Evolutionary conservation across 1,140 invertebrate species (phyloP).

Genomic region (Plectrocnemia conspersa): DNA sequence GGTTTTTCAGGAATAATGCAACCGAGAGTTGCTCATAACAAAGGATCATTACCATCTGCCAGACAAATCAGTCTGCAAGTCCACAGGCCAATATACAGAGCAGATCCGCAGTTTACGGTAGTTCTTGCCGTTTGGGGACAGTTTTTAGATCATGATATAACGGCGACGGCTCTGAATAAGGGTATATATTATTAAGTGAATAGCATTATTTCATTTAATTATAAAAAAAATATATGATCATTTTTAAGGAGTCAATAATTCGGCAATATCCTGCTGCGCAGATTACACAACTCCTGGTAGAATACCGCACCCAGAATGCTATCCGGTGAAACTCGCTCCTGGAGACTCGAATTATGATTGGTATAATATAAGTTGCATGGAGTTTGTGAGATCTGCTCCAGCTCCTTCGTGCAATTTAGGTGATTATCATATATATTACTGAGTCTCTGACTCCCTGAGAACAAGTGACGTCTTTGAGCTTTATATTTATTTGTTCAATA

Average conservation of each 20-base stretch:
- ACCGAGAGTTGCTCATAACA: constrained; percentile 57
- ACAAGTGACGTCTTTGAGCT: no score
- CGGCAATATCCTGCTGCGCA: constrained; percentile 61
- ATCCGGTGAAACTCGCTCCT: constrained; percentile 62
- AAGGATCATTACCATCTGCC: constrained; percentile 61
- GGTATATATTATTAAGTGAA: constrained; percentile 39
- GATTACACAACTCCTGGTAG: constrained; percentile 35
- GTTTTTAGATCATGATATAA: constrained; percentile 94
- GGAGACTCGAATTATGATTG: constrained; percentile 65
- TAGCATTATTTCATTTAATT: constrained; percentile 8
- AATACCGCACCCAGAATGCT: constrained; percentile 72
- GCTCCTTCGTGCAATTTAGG: constrained; percentile 80
- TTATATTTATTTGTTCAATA: no score
- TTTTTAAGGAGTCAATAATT: constrained; percentile 55
- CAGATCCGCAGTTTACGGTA: constrained; percentile 70
- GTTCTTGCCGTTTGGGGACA: constrained; percentile 90
- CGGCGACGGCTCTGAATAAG: constrained; percentile 71
- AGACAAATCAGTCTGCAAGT: constrained; percentile 67
- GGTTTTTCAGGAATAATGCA: constrained; percentile 58
- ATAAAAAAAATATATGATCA: constrained; percentile 19
- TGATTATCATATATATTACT: constrained; percentile 31
- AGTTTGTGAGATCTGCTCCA: constrained; percentile 78
- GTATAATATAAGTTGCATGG: constrained; percentile 70
- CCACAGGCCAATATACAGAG: constrained; percentile 64
- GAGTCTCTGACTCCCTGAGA: no score